These are phyloP conservation scores for Yponomeuta cagnagella DNA, from an alignment of 2,888 invertebrate species.

Conservation along the genomic window DNA sequence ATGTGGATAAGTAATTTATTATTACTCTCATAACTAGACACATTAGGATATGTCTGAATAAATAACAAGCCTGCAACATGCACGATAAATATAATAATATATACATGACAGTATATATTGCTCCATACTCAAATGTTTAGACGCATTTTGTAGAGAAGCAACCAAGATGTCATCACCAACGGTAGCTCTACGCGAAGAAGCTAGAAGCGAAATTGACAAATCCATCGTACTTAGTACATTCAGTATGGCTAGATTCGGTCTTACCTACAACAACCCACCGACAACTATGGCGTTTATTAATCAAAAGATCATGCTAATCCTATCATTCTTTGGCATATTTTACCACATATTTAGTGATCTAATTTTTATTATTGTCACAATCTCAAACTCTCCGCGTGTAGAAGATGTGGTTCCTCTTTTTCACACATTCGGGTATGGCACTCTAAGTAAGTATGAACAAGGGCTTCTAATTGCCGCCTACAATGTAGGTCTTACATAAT, in stretches of 20 bases:
- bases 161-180: not conserved
- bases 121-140: not conserved
- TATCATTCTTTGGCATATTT: conserved; percentile 49
- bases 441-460: conserved; percentile 47
- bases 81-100: not conserved
- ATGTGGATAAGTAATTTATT: no score
- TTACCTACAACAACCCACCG: conserved; percentile 43
- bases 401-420: conserved; percentile 67
- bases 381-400: conserved; percentile 57
- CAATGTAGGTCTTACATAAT: no score
- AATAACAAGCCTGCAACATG: not conserved
- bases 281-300: conserved; percentile 25
- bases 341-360: conserved; percentile 65
- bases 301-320: conserved; percentile 46
- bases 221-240: conserved; percentile 49
- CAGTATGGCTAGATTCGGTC: conserved; percentile 54
- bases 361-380: conserved; percentile 52
- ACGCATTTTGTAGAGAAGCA: not conserved
- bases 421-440: conserved; percentile 64
- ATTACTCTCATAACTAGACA: not conserved
- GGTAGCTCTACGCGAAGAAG: conserved; percentile 21
- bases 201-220: conserved; percentile 52
- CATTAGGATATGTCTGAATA: not conserved
- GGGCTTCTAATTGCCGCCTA: no score
- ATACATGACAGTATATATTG: not conserved